Conservation (phyloP, 2,113 vertebrate genomes). For the Pan paniscus region DNA sequence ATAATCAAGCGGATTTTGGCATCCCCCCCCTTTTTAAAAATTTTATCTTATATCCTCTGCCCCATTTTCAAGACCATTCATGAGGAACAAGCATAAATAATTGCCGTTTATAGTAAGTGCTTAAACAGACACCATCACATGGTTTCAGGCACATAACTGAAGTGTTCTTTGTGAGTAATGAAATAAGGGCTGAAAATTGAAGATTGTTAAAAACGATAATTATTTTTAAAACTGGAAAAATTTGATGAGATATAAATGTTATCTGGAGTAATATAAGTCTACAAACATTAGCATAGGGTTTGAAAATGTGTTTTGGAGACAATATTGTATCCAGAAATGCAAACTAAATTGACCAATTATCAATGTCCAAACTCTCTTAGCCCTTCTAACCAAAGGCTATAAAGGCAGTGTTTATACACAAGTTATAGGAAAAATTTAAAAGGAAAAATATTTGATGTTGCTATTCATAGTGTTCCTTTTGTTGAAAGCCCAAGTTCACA, state of each 20-base stretch:
- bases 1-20: background rate
- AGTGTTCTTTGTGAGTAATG: background rate
- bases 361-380: background rate
- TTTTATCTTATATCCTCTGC: background rate
- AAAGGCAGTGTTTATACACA: background rate
- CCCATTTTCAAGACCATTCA: slow-evolving; percentile 27
- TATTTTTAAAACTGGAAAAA: slow-evolving; percentile 60
- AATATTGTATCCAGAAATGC: slow-evolving; percentile 22
- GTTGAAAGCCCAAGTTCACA: background rate
- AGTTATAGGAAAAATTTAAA: background rate
- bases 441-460: background rate
- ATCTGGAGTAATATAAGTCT: background rate
- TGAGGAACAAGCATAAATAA: background rate
- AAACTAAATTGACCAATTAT: background rate
- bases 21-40: background rate
- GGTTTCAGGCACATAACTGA: slow-evolving; percentile 7
- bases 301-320: slow-evolving; percentile 6
- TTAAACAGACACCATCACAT: slow-evolving; percentile 45
- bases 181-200: background rate
- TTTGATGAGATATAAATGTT: background rate
- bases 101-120: slow-evolving; percentile 19
- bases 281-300: background rate
- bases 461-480: background rate
- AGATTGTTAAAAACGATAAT: slow-evolving; percentile 12
- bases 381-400: background rate